Percentiles rank a stretch among this genome's conserved stretches.
Conservation (phyloP, 1,140 invertebrate genomes). For the Diabrotica virgifera region DNA sequence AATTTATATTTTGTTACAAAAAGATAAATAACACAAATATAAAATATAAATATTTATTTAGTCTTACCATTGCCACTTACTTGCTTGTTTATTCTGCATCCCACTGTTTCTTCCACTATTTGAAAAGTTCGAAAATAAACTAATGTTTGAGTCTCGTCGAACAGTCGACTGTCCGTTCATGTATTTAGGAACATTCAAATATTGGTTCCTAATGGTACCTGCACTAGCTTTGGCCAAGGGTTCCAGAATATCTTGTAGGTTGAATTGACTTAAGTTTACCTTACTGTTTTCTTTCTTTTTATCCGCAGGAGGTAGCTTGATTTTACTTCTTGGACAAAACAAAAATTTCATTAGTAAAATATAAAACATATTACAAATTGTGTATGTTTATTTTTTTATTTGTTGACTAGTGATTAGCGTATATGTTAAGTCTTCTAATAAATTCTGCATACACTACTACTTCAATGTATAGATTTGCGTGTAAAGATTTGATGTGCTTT, state of each 20-base stretch:
- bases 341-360: constrained; percentile 21
- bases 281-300: constrained; percentile 53
- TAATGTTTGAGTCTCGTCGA: constrained; percentile 28
- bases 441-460: no score
- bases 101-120: constrained; percentile 24
- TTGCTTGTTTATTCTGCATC: constrained; percentile 23
- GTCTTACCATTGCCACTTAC: constrained; percentile 18
- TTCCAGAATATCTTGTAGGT: constrained; percentile 45
- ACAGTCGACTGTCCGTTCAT: constrained; percentile 57
- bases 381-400: no score
- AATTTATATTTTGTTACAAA: no score
- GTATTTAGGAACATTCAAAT: constrained; percentile 68
- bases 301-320: constrained; percentile 40
- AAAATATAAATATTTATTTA: constrained; percentile 1
- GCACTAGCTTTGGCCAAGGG: constrained; percentile 48
- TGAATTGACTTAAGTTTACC: constrained; percentile 52
- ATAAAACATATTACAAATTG: constrained; percentile 5
- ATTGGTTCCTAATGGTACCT: constrained; percentile 69
- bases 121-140: constrained; percentile 21
- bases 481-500: no score
- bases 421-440: no score
- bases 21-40: background rate
- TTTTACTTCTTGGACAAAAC: constrained; percentile 41
- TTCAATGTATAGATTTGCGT: no score
- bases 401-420: no score